Conservation (phyloP, 2,888 invertebrate genomes). For the Parnassius orleans region DNA sequence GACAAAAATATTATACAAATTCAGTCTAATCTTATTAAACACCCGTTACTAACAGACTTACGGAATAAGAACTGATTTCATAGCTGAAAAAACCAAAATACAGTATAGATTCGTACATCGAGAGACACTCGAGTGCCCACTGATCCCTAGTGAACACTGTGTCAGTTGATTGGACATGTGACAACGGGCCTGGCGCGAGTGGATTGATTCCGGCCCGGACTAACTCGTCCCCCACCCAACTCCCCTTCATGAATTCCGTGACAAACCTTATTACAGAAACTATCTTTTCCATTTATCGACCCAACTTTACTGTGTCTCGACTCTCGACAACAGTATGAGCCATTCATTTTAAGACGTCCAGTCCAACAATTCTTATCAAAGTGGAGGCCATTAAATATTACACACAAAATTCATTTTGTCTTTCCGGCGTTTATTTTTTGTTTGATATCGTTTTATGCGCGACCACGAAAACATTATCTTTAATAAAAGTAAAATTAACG, state of each 20-base stretch:
- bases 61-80: slow-evolving; percentile 18
- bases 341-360: too few species aligned
- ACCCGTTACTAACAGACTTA: too few species aligned
- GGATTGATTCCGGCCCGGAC: slow-evolving; percentile 66
- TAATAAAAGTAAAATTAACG: too few species aligned
- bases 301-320: slow-evolving; percentile 39
- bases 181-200: slow-evolving; percentile 69
- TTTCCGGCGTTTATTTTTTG: too few species aligned
- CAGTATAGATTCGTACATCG: slow-evolving; percentile 13
- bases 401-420: too few species aligned
- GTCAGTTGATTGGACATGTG: slow-evolving; percentile 73
- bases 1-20: too few species aligned
- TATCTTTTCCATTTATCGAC: slow-evolving; percentile 62
- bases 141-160: slow-evolving; percentile 71
- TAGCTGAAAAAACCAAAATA: slow-evolving; percentile 28
- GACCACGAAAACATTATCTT: too few species aligned
- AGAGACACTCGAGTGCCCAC: slow-evolving; percentile 34
- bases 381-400: too few species aligned
- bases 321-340: background rate
- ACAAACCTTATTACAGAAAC: slow-evolving; percentile 71
- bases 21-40: too few species aligned
- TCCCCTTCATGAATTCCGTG: slow-evolving; percentile 48
- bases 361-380: too few species aligned
- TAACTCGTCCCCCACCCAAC: slow-evolving; percentile 30
- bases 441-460: too few species aligned